Evolutionary conservation across 2,113 vertebrate species (phyloP), one percentile per base, ranked within the genome.

Genomic region (Buteo buteo): DNA sequence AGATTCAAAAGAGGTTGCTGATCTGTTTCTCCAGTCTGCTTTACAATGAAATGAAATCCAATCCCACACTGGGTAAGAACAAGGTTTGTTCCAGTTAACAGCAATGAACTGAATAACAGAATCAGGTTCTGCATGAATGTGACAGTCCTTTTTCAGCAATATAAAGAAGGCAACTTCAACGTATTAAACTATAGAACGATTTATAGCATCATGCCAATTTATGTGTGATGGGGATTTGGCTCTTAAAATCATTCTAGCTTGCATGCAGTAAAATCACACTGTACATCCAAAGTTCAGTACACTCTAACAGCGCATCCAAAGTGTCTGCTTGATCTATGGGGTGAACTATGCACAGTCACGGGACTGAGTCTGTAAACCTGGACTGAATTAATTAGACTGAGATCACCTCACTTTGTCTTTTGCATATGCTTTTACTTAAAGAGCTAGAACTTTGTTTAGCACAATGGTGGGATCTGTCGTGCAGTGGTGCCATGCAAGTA

Each of bases 171-270:
- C 59, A 79, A 66, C 74, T 78, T 79, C 58, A 49, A 79, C 83
- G 65, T 76, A 74, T 65, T 84, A 87, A 91, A 65, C 57, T 45
- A 28, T 86, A 15, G 52, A 76, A 86, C 1, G 1, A 91, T 95
- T 86, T 89, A 93, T 45, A 94, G 28, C 77, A 49, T 42, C 86
- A 54, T 69, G 42, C 34, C 81, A 84, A 42, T 91, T 93, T 89
- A 49, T 65, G 34, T 29, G 54, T 87, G 81, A 67, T 50, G 65
- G 31, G 28, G n/a, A 76, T 94, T 81, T 94, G 83, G 64, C 57
- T 86, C 47, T 92, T 91, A 95, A 95, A 92, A 65, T 54, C 36
- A 5, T 65, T 54, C 80, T 89, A 64, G 88, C 90, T 91, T 91
- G 69, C 36, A 69, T 24, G 61, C 81, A 84, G 21, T 95, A 87